Percentiles rank a stretch among this genome's conserved stretches.
These are phyloP conservation scores for Heliconius nattereri DNA, from an alignment of 1,140 invertebrate species.

Conservation along the genomic window DNA sequence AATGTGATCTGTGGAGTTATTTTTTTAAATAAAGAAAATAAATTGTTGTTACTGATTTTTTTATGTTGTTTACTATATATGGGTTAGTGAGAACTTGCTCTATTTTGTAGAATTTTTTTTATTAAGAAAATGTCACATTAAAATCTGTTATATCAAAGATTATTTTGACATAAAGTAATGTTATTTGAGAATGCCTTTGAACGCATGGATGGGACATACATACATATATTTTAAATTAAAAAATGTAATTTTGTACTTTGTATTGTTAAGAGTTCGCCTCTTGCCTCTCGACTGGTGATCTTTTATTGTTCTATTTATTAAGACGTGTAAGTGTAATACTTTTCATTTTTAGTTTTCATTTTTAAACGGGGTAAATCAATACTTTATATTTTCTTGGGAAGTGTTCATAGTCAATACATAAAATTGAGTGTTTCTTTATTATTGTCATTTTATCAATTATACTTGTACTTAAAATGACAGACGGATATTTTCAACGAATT, in stretches of 20 bases:
- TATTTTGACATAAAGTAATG: slow-evolving; percentile 17
- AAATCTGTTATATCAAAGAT: not conserved
- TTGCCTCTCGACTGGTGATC: slow-evolving; percentile 38
- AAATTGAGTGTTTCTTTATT: too few species aligned
- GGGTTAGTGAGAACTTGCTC: not conserved
- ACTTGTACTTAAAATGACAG: too few species aligned
- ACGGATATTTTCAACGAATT: too few species aligned
- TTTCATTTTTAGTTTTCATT: not conserved
- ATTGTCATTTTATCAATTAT: too few species aligned
- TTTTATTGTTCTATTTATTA: slow-evolving; percentile 8
- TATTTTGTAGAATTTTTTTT: not conserved
- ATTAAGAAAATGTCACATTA: not conserved
- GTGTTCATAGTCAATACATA: too few species aligned
- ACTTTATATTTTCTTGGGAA: slow-evolving; percentile 10
- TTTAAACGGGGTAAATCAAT: not conserved
- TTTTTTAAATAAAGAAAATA: not conserved
- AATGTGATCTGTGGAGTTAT: slow-evolving; percentile 1
- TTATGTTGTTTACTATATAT: too few species aligned
- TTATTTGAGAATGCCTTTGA: slow-evolving; percentile 46
- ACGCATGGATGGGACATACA: slow-evolving; percentile 26
- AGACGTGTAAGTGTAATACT: not conserved
- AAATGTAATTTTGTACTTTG: slow-evolving; percentile 53
- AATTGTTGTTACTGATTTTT: too few species aligned
- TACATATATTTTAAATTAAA: slow-evolving; percentile 48
- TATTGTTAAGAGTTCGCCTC: slow-evolving; percentile 48